These are phyloP conservation scores for Nomada lathburiana DNA, from an alignment of 2,888 invertebrate genomes.

Conservation along the genomic window DNA sequence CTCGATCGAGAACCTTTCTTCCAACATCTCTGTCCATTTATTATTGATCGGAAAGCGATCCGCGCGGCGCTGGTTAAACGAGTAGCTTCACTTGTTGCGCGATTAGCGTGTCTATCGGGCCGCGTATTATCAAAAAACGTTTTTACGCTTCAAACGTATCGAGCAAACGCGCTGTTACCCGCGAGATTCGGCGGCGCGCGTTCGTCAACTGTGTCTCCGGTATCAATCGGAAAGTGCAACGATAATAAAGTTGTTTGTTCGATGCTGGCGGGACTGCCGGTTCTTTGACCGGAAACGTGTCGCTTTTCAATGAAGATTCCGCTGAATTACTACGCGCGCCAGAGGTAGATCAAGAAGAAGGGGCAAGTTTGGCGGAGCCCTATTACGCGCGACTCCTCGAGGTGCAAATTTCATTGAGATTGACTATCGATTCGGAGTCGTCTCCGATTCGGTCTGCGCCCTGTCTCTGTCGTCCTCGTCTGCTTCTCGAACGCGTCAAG, in stretches of 20 bases:
- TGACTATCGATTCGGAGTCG: slow-evolving; percentile 70
- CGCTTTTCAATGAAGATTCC: slow-evolving; percentile 72
- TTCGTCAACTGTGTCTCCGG: not conserved
- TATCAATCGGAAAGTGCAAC: slow-evolving; percentile 59
- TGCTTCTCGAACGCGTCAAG: slow-evolving; percentile 13
- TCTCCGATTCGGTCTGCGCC: slow-evolving; percentile 29
- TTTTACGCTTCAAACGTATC: not conserved
- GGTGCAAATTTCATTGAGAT: slow-evolving; percentile 75
- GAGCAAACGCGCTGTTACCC: no score
- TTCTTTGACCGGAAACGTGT: slow-evolving; percentile 71
- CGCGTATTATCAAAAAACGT: no score
- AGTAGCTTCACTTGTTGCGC: not conserved
- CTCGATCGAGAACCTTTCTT: not conserved
- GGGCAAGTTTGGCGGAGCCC: slow-evolving; percentile 57
- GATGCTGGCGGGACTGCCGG: not conserved
- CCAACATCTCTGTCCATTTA: not conserved
- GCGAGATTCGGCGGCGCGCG: no score
- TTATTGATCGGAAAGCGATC: not conserved
- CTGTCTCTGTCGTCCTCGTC: slow-evolving; percentile 3
- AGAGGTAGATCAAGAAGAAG: slow-evolving; percentile 5
- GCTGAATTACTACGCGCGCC: slow-evolving; percentile 26
- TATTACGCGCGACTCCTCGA: slow-evolving; percentile 71
- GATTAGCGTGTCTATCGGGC: not conserved
- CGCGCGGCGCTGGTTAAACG: not conserved
- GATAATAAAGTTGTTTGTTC: slow-evolving; percentile 65